Conservation (phyloP, 2,797 vertebrate genomes). For the Neoniphon sammara region DNA sequence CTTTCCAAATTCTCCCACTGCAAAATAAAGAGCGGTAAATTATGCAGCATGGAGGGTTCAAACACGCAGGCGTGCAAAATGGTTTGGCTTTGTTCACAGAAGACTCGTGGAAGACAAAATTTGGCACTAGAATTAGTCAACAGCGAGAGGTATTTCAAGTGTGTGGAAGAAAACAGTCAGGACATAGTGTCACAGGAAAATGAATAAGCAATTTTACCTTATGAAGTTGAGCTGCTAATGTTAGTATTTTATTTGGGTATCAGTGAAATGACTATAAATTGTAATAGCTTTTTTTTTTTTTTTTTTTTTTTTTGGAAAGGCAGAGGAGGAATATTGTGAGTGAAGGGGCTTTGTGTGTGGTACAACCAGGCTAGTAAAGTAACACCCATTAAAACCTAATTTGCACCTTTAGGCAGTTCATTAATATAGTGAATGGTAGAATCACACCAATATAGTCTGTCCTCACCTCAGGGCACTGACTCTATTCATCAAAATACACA, state of each 20-base stretch:
- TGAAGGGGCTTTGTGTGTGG: constrained; percentile 77
- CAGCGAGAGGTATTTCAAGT: constrained; percentile 54
- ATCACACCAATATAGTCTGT: constrained; percentile 85
- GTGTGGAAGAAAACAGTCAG: constrained; percentile 45
- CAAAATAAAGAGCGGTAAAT: constrained; percentile 56
- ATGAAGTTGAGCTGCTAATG: constrained; percentile 83
- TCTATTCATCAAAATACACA: constrained; percentile 84
- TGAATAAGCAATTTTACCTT: constrained; percentile 86
- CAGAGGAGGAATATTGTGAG: constrained; percentile 79
- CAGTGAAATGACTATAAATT: constrained; percentile 83
- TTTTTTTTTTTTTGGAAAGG: constrained; percentile 64
- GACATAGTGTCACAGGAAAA: constrained; percentile 66
- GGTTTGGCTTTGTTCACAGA: constrained; percentile 63
- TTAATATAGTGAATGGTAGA: constrained; percentile 93
- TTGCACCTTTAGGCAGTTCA: constrained; percentile 98
- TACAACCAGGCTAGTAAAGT: constrained; percentile 86
- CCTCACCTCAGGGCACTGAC: constrained; percentile 88
- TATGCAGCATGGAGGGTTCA: constrained; percentile 51
- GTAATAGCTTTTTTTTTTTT: constrained; percentile 87
- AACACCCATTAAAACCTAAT: constrained; percentile 99
- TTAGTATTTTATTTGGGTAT: constrained; percentile 82
- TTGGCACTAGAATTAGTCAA: constrained; percentile 53
- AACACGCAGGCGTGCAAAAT: constrained; percentile 52
- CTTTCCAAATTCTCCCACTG: constrained; percentile 27
- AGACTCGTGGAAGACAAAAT: constrained; percentile 57